phyloP scores from a whole-genome alignment of 1,140 invertebrate species.

The Pemphigus obesinymphae region DNA sequence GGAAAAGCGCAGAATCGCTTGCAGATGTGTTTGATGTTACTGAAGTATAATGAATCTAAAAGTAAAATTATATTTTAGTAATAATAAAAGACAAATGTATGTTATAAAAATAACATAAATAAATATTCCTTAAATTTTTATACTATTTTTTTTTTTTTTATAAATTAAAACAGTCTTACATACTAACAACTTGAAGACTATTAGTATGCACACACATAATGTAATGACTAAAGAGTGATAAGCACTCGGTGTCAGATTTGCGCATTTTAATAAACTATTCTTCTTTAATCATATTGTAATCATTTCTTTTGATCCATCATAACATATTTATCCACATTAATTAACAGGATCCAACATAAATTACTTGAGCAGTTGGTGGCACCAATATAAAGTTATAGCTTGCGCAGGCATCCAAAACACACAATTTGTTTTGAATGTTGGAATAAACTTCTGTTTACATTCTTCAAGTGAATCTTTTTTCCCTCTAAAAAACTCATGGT shows the following conservation, averaged over 20 bases:
- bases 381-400: constrained; percentile 54
- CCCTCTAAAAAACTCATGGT: constrained; percentile 48
- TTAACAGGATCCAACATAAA: constrained; percentile 54
- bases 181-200: not conserved
- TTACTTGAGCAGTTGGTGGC: constrained; percentile 54
- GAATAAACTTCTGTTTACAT: constrained; percentile 45
- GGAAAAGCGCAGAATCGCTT: not conserved
- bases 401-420: constrained; percentile 55
- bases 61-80: not conserved
- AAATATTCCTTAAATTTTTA: not conserved
- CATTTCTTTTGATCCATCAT: constrained; percentile 53
- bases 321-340: constrained; percentile 56
- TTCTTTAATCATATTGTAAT: not conserved
- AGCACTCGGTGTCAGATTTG: too few relatives aligned
- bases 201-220: not conserved
- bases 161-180: not conserved
- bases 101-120: too few relatives aligned
- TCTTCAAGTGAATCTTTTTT: constrained; percentile 47
- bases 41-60: not conserved
- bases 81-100: not conserved
- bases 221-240: too few relatives aligned
- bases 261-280: not conserved
- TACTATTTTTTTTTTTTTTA: not conserved
- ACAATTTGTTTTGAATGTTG: constrained; percentile 50
- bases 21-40: not conserved